phyloP scores from a whole-genome alignment of 1,140 invertebrate genomes.

The Latrodectus geometricus region DNA sequence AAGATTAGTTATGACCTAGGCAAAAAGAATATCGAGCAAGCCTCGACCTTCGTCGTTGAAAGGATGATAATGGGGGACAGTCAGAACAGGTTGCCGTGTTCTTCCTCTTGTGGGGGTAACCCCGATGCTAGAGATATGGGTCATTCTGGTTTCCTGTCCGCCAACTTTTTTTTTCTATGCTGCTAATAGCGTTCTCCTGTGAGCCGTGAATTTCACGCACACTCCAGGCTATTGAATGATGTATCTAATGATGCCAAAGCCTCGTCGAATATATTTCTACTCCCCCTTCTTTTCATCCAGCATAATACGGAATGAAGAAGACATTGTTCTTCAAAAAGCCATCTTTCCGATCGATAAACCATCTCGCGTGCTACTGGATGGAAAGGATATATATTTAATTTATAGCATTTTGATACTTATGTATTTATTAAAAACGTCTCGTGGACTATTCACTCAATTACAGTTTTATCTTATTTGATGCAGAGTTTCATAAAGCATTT shows the following conservation, averaged over 20 bases:
- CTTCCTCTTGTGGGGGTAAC: conserved; percentile 45
- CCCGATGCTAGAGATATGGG: conserved; percentile 45
- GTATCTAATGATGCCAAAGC: conserved; percentile 29
- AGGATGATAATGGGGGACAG: conserved; percentile 46
- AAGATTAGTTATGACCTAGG: conserved; percentile 21
- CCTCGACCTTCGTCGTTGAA: conserved; percentile 35
- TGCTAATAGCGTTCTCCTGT: neutral
- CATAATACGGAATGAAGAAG: too few relatives aligned
- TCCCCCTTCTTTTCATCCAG: too few relatives aligned
- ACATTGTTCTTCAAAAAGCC: too few relatives aligned
- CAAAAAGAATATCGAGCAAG: conserved; percentile 41
- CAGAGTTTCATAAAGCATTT: too few relatives aligned
- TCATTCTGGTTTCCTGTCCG: conserved; percentile 51
- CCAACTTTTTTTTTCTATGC: conserved; percentile 27
- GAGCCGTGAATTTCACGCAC: conserved; percentile 8
- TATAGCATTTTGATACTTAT: too few relatives aligned
- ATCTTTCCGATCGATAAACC: too few relatives aligned
- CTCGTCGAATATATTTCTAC: too few relatives aligned
- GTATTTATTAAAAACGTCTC: too few relatives aligned
- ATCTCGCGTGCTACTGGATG: too few relatives aligned
- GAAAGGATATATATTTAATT: too few relatives aligned
- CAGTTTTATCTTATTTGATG: too few relatives aligned
- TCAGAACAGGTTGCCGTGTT: conserved; percentile 33
- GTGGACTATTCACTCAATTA: too few relatives aligned
- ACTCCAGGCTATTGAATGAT: conserved; percentile 25